Evolutionary conservation across 1,140 invertebrate species (phyloP), one percentile per base, ranked within the genome.

Genomic region (Cyrtorhinus lividipennis): DNA sequence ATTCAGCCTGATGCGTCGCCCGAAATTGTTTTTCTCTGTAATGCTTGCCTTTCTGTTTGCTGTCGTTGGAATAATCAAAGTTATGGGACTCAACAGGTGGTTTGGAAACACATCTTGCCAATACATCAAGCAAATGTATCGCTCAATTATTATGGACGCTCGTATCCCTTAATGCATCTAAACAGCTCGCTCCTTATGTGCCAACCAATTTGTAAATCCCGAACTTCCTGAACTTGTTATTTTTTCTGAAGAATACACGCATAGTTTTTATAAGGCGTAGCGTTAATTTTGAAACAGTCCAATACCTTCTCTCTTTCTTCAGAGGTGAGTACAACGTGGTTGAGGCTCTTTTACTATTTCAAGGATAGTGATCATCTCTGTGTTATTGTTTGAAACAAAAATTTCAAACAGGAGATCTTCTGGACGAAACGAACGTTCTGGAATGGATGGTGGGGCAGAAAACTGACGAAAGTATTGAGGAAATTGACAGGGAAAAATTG

Each of bases 401-500:
- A 15, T 38, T 38, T 15, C 30, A 20, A 61, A n/a, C 76, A 93
- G 92, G 90, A 69, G 88, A 91, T 77, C 80, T 94, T 65, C 77
- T 86, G 65, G 88, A 90, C 70, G 89, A 92, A 73, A 80, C 78
- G 48, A 84, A 89, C 72, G 91, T 94, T 13, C 78, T 94, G 61
- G 83, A 89, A 62, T 95, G 91, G 91, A 89, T 95, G 80, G 80
- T 90, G 56, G 85, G 86, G 71, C 90, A 95, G 73, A 92, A 93
- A 73, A 89, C 88, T 73, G 92, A 95, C 72, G 87, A 90, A 71
- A 94, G 90, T 72, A 92, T 95, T 66, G 89, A 92, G 75, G 87
- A 92, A 70, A 90, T 95, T 62, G 83, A 91, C 70, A 80, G 92
- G 68, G 87, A 92, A 59, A 83, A 83, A 69, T 76, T 95, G 5